Base-by-base conservation (phyloP, 2,888 invertebrate species). In the Dysmachus trigonus region DNA sequence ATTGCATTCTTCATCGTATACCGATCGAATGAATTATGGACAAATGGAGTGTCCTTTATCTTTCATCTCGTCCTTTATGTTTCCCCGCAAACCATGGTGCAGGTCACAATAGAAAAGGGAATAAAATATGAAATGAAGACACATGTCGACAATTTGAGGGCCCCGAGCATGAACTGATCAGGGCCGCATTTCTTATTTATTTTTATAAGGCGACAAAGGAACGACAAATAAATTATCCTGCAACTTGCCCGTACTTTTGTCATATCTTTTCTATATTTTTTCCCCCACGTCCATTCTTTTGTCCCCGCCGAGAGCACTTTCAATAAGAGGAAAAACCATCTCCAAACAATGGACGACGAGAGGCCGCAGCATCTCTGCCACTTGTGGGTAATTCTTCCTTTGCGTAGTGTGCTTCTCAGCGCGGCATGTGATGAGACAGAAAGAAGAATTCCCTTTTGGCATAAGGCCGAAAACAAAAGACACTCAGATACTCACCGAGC, bases 151-250 rank as follows among this genome's bases (percentile, higher is more conserved):
- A 77, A 77, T 77, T 77, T 77, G 47, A 47, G 22, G n/a, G 47
- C 77, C 77, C 22, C 22, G 30, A 22, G 77, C 47, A 77, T 13
- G 47, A 15, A 77, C 47, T 77, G 77, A 77, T 77, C 77, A 47
- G 77, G 22, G 15, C 22, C 22, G 77, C 77, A 77, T 77, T 77
- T 77, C 22, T 77, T 77, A 77, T 77, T 77, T 77, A 77, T 77
- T 77, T 77, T 77, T 77, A 77, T 77, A 77, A 27, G 47, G 22
- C 47, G 35, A 77, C 41, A 47, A 77, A 77, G 77, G 30, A 77
- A 47, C 47, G 47, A 77, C 77, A 77, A 47, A 77, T 77, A 77
- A 77, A 77, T 77, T 77, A 77, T 47, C 77, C 77, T 62, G 30
- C 41, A 41, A 77, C 47, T 77, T 77, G 41, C 77, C 77, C 73